Percentiles rank a stretch among this genome's conserved stretches.
These are phyloP conservation scores for Brachypterus glaber DNA, from an alignment of 2,888 invertebrate genomes.

Conservation along the genomic window DNA sequence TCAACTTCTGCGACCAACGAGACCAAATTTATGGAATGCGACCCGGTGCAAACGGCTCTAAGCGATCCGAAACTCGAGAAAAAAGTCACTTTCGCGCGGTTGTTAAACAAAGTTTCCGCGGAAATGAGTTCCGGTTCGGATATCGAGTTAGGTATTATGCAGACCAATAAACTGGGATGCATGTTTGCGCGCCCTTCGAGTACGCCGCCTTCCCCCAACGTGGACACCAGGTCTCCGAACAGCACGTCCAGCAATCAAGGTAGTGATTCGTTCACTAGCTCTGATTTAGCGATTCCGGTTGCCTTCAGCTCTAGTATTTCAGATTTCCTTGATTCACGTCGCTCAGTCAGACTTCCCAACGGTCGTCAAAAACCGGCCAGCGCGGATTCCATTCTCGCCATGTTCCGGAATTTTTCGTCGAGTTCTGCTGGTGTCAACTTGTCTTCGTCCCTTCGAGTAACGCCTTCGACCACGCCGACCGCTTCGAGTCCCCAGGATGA, in stretches of 20 bases:
- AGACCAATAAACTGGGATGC: conserved; percentile 34
- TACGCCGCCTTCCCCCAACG: conserved; percentile 58
- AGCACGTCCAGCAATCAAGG: conserved; percentile 69
- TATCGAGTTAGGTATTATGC: conserved; percentile 47
- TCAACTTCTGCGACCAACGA: conserved; percentile 47
- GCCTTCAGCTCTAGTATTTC: conserved; percentile 49
- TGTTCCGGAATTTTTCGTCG: conserved; percentile 66
- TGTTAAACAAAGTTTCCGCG: conserved; percentile 64
- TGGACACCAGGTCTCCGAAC: conserved; percentile 52
- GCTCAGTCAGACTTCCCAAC: conserved; percentile 32
- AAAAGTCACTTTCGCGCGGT: conserved; percentile 67
- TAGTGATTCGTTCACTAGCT: conserved; percentile 66
- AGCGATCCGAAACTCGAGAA: conserved; percentile 64
- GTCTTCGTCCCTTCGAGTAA: conserved; percentile 53
- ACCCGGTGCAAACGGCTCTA: conserved; percentile 48
- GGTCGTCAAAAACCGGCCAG: conserved; percentile 58
- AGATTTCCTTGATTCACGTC: conserved; percentile 34
- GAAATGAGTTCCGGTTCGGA: conserved; percentile 71
- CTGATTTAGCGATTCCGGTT: conserved; percentile 55
- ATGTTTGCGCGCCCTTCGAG: conserved; percentile 41
- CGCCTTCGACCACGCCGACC: conserved; percentile 62
- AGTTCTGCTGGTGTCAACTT: conserved; percentile 50
- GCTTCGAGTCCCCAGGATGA: conserved; percentile 69
- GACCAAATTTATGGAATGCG: conserved; percentile 45
- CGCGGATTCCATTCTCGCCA: conserved; percentile 69